A percentile compares a stretch with the other conserved stretches of the same genome.
Conservation (phyloP, 2,888 invertebrate species). For the Euplagia quadripunctaria region DNA sequence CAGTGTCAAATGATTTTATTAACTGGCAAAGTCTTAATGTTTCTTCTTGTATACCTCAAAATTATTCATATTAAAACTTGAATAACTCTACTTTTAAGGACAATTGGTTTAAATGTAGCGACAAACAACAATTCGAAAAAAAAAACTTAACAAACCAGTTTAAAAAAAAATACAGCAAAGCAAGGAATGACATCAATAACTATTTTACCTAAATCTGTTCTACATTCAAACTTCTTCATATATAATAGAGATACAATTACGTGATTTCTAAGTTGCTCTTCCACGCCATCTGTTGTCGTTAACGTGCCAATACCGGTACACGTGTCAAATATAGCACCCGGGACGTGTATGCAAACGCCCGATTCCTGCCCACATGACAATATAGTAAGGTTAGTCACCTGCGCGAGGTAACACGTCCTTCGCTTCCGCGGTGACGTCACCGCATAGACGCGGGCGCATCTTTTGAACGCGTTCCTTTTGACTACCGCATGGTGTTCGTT, state of each 20-base stretch:
- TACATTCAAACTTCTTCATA: neutral
- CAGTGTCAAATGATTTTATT: neutral
- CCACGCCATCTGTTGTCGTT: neutral
- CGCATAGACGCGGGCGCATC: constrained; percentile 45
- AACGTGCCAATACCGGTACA: constrained; percentile 43
- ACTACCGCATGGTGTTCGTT: constrained; percentile 25
- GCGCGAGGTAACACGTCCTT: constrained; percentile 71
- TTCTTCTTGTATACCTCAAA: too few species aligned
- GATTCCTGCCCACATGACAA: constrained; percentile 62
- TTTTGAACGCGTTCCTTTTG: constrained; percentile 37
- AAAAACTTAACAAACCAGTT: too few species aligned
- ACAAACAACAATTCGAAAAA: too few species aligned
- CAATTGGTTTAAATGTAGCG: too few species aligned
- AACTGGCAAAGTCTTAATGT: too few species aligned
- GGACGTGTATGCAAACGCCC: constrained; percentile 34
- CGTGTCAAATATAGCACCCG: constrained; percentile 47
- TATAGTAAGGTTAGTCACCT: constrained; percentile 74
- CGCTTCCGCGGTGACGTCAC: constrained; percentile 82
- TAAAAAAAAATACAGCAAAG: too few species aligned
- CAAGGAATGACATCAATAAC: too few species aligned
- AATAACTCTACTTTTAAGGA: too few species aligned
- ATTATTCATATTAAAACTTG: too few species aligned
- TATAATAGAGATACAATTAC: neutral
- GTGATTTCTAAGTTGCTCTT: constrained; percentile 1
- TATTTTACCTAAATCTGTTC: neutral